These are phyloP conservation scores for Diabrotica virgifera DNA, from an alignment of 1,140 invertebrate genomes.

Conservation along the genomic window DNA sequence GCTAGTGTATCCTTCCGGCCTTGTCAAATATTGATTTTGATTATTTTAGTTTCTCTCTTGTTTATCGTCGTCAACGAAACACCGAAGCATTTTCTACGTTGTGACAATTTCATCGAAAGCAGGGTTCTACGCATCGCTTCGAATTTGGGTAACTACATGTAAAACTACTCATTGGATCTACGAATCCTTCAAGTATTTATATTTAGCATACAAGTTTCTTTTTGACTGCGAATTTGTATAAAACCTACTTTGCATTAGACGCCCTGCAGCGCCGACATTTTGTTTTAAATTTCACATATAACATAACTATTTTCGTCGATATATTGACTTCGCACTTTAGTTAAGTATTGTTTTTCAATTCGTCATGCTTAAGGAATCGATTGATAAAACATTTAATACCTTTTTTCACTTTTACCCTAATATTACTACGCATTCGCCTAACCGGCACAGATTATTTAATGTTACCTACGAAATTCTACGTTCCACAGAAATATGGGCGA, in stretches of 20 bases:
- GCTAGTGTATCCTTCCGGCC: neutral
- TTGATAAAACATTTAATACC: constrained; percentile 25
- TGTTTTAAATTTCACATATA: constrained; percentile 35
- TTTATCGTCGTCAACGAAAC: neutral
- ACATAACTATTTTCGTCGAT: constrained; percentile 22
- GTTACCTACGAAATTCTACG: constrained; percentile 43
- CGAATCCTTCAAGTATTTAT: constrained; percentile 44
- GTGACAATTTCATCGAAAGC: constrained; percentile 5
- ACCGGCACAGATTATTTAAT: constrained; percentile 35
- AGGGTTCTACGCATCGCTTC: constrained; percentile 18
- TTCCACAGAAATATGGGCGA: constrained; percentile 48
- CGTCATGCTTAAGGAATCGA: constrained; percentile 26
- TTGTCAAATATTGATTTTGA: neutral
- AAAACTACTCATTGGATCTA: constrained; percentile 43
- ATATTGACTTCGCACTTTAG: constrained; percentile 30
- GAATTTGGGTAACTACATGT: constrained; percentile 48
- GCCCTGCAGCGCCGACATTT: constrained; percentile 40
- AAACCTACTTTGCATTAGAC: constrained; percentile 29
- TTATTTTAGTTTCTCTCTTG: neutral
- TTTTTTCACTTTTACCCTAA: constrained; percentile 20
- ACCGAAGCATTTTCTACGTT: neutral
- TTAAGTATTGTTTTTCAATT: constrained; percentile 28
- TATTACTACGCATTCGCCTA: constrained; percentile 44
- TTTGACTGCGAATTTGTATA: constrained; percentile 46
- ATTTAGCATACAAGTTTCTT: constrained; percentile 36